Base-by-base conservation (phyloP, 2,113 vertebrate genomes). In the Gambusia holbrooki region DNA sequence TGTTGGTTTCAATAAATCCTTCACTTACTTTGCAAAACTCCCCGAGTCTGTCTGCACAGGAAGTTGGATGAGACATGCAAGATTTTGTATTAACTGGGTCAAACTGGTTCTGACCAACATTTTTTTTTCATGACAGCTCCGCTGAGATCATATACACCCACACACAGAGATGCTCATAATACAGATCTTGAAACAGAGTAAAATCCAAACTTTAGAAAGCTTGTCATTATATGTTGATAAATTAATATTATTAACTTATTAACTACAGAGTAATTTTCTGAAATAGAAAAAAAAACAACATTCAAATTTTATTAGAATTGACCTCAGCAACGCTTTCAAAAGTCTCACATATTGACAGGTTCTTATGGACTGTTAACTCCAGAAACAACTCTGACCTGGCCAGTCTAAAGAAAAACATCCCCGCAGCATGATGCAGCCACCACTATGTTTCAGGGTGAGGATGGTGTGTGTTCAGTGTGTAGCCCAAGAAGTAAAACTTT, bases 41-140 rank as follows among this genome's bases (percentile, higher is more conserved):
- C 45, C 14, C 19, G 45, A 58, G 51, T 25, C 25, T n/a, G 8
- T 77, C 60, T 80, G 65, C 12, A 30, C 51, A 71, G 15, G 11
- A 51, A 30, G 71, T 69, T 30, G 58, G n/a, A 45, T 19, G 65
- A 27, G 69, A 68, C 14, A 60, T 11, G 13, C 27, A 30, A 37
- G 35, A 2, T 27, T n/a, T 27, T 15, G 22, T 12, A 58, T 69
- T 19, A 69, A 76, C 81, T 71, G 77, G 77, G 73, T 69, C 48
- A 22, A 77, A 81, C 87, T 80, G 76, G 80, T 86, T 84, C 73
- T 74, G 25, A 17, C 58, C 40, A 28, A 76, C 7, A 75, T 66
- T 40, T n/a, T 42, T 42, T 45, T 17, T 48, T 19, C 19, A 48
- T 19, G 45, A 48, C 45, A 48, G 45, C 25, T 28, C 28, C 15